A percentile compares a stretch with the other conserved stretches of the same genome.
Evolutionary conservation across 2,888 invertebrate species (phyloP).

Genomic region (Bellardia pandia): DNA sequence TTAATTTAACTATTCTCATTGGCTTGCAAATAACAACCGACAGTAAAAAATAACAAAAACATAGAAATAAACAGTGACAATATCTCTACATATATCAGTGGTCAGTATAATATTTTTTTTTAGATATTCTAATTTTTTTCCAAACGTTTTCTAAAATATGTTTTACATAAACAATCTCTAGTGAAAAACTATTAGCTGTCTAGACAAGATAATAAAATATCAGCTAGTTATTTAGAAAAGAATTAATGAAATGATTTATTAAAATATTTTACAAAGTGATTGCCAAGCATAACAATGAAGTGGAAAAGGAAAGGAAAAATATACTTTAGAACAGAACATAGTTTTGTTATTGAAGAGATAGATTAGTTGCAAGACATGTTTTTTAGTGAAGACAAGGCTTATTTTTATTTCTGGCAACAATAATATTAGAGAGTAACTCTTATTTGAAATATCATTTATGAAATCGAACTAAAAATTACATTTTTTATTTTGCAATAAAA

Average conservation of each 20-base stretch:
- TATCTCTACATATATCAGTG: slow-evolving; percentile 40
- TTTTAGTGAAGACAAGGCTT: too few species aligned
- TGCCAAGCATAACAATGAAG: too few species aligned
- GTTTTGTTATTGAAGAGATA: too few species aligned
- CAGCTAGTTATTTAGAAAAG: slow-evolving; percentile 27
- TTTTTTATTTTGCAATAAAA: too few species aligned
- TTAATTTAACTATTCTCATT: slow-evolving; percentile 70
- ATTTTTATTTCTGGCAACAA: too few species aligned
- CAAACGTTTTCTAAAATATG: slow-evolving; percentile 17
- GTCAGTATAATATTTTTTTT: slow-evolving; percentile 18
- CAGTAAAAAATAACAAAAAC: not conserved
- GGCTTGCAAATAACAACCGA: slow-evolving; percentile 59
- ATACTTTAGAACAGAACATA: too few species aligned
- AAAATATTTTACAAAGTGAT: not conserved
- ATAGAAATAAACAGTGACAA: slow-evolving; percentile 21
- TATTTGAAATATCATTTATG: too few species aligned
- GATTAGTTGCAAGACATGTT: too few species aligned
- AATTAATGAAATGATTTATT: slow-evolving; percentile 56
- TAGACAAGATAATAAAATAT: slow-evolving; percentile 72
- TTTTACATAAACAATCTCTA: slow-evolving; percentile 63
- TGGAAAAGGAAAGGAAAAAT: too few species aligned
- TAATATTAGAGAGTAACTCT: too few species aligned
- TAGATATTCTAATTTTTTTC: slow-evolving; percentile 2
- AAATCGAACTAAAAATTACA: too few species aligned
- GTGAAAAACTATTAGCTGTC: slow-evolving; percentile 65